Percentiles rank a stretch among this genome's conserved stretches.
Evolutionary conservation across 2,888 invertebrate species (phyloP).

Genomic region (Linnaemya vulpina): DNA sequence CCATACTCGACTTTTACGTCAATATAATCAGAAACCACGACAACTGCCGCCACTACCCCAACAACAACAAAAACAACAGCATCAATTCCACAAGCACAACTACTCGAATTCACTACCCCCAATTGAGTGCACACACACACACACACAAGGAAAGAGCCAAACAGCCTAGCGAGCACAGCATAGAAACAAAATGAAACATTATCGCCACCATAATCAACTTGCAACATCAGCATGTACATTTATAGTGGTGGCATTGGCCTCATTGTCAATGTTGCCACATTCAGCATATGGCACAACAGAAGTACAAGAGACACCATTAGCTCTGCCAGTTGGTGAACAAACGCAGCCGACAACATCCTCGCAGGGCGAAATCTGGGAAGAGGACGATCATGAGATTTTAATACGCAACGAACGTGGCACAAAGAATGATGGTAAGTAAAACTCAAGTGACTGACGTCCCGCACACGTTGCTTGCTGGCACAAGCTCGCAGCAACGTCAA

Average conservation of each 20-base stretch:
- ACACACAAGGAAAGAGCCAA: conserved; percentile 24
- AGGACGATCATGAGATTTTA: conserved; percentile 90
- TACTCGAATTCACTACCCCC: conserved; percentile 24
- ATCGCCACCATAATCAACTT: conserved; percentile 70
- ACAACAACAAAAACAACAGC: background rate
- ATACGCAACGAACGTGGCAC: conserved; percentile 91
- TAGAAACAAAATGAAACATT: conserved; percentile 68
- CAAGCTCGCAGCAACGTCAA: conserved; percentile 41
- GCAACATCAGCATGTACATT: conserved; percentile 68
- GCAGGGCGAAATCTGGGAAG: conserved; percentile 89
- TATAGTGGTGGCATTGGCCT: conserved; percentile 79
- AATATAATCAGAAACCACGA: conserved; percentile 30
- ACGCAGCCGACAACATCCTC: conserved; percentile 82
- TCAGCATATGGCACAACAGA: conserved; percentile 80
- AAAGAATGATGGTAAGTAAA: conserved; percentile 84
- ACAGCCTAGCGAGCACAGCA: conserved; percentile 46
- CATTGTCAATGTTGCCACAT: conserved; percentile 78
- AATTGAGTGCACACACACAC: conserved; percentile 25
- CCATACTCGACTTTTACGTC: conserved; percentile 11
- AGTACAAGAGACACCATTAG: conserved; percentile 82
- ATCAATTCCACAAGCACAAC: conserved; percentile 4
- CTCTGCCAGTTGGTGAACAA: conserved; percentile 81
- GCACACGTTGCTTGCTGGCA: background rate
- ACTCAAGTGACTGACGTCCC: conserved; percentile 23
- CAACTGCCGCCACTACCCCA: conserved; percentile 18